Base-by-base conservation (phyloP, 2,888 invertebrate genomes). In the Troglohyphantes excavatus region DNA sequence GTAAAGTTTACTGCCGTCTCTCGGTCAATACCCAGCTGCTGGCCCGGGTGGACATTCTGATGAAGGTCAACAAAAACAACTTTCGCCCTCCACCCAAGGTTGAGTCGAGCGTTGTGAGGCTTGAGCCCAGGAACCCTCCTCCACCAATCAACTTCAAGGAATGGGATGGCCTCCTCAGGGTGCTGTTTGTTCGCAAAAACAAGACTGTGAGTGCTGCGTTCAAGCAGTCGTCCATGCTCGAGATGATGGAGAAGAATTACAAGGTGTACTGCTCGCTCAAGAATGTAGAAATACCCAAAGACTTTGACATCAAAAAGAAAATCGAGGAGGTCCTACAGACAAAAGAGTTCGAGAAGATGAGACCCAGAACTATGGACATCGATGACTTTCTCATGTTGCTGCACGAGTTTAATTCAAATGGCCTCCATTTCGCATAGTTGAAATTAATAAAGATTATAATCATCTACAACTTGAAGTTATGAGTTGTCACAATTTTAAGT, bases 11-110 rank as follows among this genome's bases (percentile, higher is more conserved):
- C 93, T 99, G 99, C 93, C 95, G 99, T 82, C 94, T 99, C 39
- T 99, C 99, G 81, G 96, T 99, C 75, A 99, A 99, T 93, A 98
- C 98, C 39, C 99, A 99, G 93, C 94, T 99, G 21, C 94, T 99
- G 91, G 97, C 99, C 1, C 95, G 98, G 93, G 98, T 99, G 11
- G 98, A 99, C 93, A 96, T 98, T 95, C 94, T 99, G 33, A 98
- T 99, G 97, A 99, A 99, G 95, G 98, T 99, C 92, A 99, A 99
- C 0, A 98, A 97, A 94, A 99, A 99, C 93, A 99, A 99, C 94
- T 99, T 99, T 93, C 95, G 97, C 91, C 99, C 99, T 21, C 99
- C 99, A 63, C 99, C 99, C 5, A 99, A 99, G 95, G 99, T 99
- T 0, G 99, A 99, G 93, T 99, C 99, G 0, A 97, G 97, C 94